A percentile compares a stretch with the other conserved stretches of the same genome.
Evolutionary conservation across 2,113 vertebrate genomes (phyloP).

Genomic region (Heterotis niloticus): DNA sequence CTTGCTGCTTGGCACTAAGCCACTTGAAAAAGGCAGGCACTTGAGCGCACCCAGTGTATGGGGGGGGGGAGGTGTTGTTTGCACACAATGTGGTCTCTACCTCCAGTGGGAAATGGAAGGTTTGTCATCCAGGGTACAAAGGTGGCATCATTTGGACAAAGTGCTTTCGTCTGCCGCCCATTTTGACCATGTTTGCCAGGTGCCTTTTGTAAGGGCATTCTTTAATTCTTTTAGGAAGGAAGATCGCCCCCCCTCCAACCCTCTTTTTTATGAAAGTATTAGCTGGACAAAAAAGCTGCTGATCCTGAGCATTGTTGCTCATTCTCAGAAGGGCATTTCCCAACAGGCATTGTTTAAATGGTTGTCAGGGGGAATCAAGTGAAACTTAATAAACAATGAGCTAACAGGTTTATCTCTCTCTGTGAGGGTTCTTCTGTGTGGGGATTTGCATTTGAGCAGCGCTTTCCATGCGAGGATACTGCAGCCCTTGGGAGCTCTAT

Average conservation of each 20-base stretch:
- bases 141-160: slow-evolving; percentile 70
- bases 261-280: slow-evolving; percentile 79
- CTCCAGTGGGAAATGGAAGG: slow-evolving; percentile 39
- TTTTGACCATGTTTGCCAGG: slow-evolving; percentile 78
- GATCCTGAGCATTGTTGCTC: slow-evolving; percentile 81
- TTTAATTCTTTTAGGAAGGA: slow-evolving; percentile 94
- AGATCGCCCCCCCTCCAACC: slow-evolving; percentile 61
- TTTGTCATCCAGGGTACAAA: slow-evolving; percentile 51
- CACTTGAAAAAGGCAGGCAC: slow-evolving; percentile 26
- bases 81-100: slow-evolving; percentile 36
- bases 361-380: slow-evolving; percentile 95
- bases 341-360: slow-evolving; percentile 95
- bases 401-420: slow-evolving; percentile 80
- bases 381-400: slow-evolving; percentile 85
- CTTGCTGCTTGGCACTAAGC: background rate
- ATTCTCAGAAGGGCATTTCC: slow-evolving; percentile 84
- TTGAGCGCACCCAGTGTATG: slow-evolving; percentile 35
- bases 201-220: slow-evolving; percentile 77
- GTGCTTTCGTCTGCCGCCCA: slow-evolving; percentile 70
- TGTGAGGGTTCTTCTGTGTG: slow-evolving; percentile 66
- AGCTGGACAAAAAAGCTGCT: slow-evolving; percentile 79
- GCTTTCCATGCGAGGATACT: slow-evolving; percentile 63
- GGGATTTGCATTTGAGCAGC: slow-evolving; percentile 77
- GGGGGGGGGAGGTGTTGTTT: slow-evolving; percentile 34
- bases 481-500: slow-evolving; percentile 49